Conservation (phyloP, 1,140 invertebrate species). For the Vanessa tameamea region DNA sequence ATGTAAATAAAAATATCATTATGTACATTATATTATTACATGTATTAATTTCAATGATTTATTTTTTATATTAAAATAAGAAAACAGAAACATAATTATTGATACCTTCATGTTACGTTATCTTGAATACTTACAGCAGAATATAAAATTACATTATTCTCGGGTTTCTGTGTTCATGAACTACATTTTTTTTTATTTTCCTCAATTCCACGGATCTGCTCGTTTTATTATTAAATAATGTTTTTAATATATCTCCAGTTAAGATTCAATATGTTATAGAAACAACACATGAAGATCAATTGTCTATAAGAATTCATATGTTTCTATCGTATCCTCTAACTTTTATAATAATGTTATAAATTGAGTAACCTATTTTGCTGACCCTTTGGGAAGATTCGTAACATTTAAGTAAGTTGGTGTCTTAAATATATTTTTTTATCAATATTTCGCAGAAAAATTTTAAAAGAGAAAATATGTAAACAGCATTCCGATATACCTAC, state of each 20-base stretch:
- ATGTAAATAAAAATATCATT: too few species aligned
- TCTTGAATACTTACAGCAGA: background rate
- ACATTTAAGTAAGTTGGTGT: constrained; percentile 9
- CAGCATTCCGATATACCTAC: constrained; percentile 19
- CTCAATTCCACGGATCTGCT: background rate
- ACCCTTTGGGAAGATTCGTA: background rate
- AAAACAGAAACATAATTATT: constrained; percentile 2
- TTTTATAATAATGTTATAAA: too few species aligned
- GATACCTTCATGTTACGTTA: constrained; percentile 26
- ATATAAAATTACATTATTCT: constrained; percentile 20
- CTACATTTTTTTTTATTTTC: constrained; percentile 15
- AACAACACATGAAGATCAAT: too few species aligned
- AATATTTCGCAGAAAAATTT: constrained; percentile 11
- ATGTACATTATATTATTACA: too few species aligned
- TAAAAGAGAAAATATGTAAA: constrained; percentile 28
- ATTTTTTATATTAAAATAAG: background rate
- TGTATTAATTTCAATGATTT: too few species aligned
- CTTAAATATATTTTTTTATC: background rate
- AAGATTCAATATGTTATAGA: too few species aligned
- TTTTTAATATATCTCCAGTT: too few species aligned
- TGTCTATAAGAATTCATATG: too few species aligned
- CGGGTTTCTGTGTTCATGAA: constrained; percentile 22
- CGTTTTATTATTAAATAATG: background rate
- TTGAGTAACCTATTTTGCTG: too few species aligned
- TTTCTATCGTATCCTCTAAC: too few species aligned